A percentile compares a stretch with the other conserved stretches of the same genome.
phyloP scores from a whole-genome alignment of 2,113 vertebrate species.

The Eretmochelys imbricata region DNA sequence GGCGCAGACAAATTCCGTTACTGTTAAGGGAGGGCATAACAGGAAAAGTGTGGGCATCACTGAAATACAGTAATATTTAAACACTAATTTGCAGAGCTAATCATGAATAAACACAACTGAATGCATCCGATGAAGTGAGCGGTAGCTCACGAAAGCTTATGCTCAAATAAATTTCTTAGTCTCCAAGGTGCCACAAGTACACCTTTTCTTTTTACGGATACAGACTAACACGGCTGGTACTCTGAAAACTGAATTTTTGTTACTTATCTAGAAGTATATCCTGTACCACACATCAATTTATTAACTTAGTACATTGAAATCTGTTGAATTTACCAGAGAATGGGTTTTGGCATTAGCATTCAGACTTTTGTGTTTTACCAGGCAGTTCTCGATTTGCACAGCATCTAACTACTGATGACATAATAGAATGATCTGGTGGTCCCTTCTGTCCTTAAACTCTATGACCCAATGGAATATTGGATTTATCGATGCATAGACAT shows the following conservation, averaged over 20 bases:
- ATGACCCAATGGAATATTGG: background rate
- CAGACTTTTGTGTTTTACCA: background rate
- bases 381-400: background rate
- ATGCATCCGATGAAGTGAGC: too few species aligned
- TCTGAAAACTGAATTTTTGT: background rate
- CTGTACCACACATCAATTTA: background rate
- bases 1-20: too few species aligned
- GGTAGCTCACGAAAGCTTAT: too few species aligned
- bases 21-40: too few species aligned
- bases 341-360: too few species aligned
- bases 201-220: too few species aligned
- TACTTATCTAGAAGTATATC: background rate
- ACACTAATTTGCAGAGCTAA: background rate
- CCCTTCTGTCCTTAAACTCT: too few species aligned
- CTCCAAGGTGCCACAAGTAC: too few species aligned
- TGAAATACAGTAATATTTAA: background rate
- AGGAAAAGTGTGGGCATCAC: too few species aligned
- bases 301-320: background rate
- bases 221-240: too few species aligned
- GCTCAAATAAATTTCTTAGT: too few species aligned
- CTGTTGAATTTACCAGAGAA: background rate
- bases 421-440: background rate
- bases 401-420: background rate
- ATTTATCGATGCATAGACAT: background rate
- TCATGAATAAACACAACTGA: background rate